Evolutionary conservation across 1,140 invertebrate genomes (phyloP).

Genomic region (Piezodorus guildinii): DNA sequence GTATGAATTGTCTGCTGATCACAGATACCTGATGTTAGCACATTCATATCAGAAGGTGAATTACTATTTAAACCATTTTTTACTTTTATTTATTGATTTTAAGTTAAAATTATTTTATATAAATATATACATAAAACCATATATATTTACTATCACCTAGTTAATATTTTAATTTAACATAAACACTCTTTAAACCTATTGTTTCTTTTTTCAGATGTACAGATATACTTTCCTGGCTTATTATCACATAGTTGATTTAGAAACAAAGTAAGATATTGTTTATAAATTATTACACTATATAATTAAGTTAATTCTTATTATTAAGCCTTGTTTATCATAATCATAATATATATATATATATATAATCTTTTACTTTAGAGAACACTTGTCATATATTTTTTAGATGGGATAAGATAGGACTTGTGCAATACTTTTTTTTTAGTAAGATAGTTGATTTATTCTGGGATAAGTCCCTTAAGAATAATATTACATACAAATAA

Average conservation of each 20-base stretch:
- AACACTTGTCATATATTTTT: no score
- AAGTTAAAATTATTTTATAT: constrained; percentile 12
- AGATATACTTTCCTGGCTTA: constrained; percentile 33
- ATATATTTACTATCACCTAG: not conserved
- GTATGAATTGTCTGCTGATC: constrained; percentile 40
- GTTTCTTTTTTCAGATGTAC: constrained; percentile 36
- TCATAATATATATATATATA: no score
- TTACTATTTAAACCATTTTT: not conserved
- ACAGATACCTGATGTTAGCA: constrained; percentile 38
- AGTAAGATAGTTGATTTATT: no score
- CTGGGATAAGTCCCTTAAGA: no score
- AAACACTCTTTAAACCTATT: not conserved
- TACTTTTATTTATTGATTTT: not conserved
- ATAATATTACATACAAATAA: no score
- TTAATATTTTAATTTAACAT: not conserved
- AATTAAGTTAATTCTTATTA: no score
- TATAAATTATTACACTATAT: no score
- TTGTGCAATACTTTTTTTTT: no score
- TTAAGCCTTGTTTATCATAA: no score
- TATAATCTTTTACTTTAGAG: no score
- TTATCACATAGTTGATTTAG: constrained; percentile 34
- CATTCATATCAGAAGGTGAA: constrained; percentile 41
- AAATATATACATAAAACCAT: no score
- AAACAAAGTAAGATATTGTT: constrained; percentile 29
- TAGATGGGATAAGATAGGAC: no score